phyloP scores from a whole-genome alignment of 2,888 invertebrate species.

The Augochlorella aurata region DNA sequence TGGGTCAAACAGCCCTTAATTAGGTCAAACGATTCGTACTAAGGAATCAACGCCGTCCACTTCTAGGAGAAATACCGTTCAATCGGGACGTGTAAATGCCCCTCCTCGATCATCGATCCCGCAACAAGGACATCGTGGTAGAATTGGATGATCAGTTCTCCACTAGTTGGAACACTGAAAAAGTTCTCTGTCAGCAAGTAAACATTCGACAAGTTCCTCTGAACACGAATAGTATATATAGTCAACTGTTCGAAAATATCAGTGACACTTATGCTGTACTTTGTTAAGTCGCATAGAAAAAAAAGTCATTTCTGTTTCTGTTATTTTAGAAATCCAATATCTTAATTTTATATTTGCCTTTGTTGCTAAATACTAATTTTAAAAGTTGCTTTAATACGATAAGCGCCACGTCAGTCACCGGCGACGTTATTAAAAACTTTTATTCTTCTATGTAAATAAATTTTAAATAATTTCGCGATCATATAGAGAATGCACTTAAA shows the following conservation, averaged over 20 bases:
- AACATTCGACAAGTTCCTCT: background rate
- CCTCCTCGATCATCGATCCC: constrained; percentile 1
- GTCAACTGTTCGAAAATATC: background rate
- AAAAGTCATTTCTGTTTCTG: background rate
- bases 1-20: constrained; percentile 3
- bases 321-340: background rate
- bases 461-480: too few species aligned
- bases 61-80: constrained; percentile 1
- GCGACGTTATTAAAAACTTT: too few species aligned
- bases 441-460: too few species aligned
- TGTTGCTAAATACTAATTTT: too few species aligned
- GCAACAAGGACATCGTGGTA: background rate
- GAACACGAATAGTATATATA: background rate
- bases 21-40: background rate
- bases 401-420: too few species aligned
- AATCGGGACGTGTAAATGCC: constrained; percentile 17
- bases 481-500: too few species aligned
- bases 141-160: background rate
- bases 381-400: too few species aligned
- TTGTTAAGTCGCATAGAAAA: background rate
- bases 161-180: background rate
- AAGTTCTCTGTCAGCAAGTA: background rate
- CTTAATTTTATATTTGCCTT: too few species aligned
- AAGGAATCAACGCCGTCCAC: background rate
- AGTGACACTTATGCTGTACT: background rate